Base-by-base conservation (phyloP, 2,888 invertebrate genomes). In the Xylophagus ater region DNA sequence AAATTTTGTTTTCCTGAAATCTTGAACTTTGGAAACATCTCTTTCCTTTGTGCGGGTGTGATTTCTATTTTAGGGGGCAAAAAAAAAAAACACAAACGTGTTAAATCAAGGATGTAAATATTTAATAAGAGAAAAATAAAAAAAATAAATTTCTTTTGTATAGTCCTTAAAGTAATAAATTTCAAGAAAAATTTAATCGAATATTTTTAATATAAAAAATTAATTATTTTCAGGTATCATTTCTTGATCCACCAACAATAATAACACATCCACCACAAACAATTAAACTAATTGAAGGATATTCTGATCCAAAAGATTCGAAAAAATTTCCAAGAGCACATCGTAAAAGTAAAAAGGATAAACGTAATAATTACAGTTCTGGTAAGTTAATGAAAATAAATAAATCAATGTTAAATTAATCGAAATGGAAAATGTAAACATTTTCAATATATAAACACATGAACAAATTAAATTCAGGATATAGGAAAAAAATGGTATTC, bases 231-330 rank as follows among this genome's bases (percentile, higher is more conserved):
- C 47, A 51, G 51, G 51, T 52, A 32, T 49, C 49, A 45, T 53
- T 52, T 44, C 47, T 51, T 40, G 51, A 53, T 42, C 52, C 49
- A 37, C 44, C 49, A 36, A 29, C 41, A 36, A 43, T 46, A 43
- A 24, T 46, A 47, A 35, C 49, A 43, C 37, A 40, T 35, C 29
- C 44, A n/a, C 18, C 32, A 8, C 30, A 38, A 34, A 57, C 57
- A 30, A 56, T 65, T 33, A 63, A 63, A 51, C 53, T 64, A 36
- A 57, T 64, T 48, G 64, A 65, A 48, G 65, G 63, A 35, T 64
- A 64, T 38, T 65, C 65, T 12, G 64, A 64, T 52, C 64, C 64
- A 20, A 64, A 65, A 50, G 64, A 64, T 41, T 56, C 61, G 19
- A 60, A 59, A 36, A 58, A 56, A 40, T 58, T 37, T 21, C 13